Evolutionary conservation across 2,888 invertebrate species (phyloP).

Genomic region (Rhagonycha lutea): DNA sequence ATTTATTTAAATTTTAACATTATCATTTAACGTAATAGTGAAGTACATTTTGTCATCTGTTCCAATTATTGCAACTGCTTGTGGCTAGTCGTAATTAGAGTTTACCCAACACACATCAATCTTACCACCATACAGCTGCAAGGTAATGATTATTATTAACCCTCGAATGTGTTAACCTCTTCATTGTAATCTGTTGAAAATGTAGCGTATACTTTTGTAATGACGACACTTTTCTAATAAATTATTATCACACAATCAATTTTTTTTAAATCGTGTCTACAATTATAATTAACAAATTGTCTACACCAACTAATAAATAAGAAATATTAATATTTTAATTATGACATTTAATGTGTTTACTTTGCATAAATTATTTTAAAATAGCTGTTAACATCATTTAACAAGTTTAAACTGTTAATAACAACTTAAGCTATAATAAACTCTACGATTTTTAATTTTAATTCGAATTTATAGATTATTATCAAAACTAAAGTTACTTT

Average conservation of each 20-base stretch:
- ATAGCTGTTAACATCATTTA: not conserved
- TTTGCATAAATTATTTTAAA: not conserved
- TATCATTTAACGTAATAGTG: not conserved
- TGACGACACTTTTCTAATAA: slow-evolving; percentile 14
- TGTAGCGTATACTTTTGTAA: not conserved
- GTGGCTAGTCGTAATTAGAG: slow-evolving; percentile 38
- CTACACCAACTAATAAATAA: not conserved
- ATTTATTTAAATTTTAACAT: not conserved
- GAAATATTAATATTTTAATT: not conserved
- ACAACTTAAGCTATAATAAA: not conserved
- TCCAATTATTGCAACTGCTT: slow-evolving; percentile 20
- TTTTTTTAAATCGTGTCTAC: not conserved
- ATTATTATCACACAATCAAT: not conserved
- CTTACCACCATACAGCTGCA: slow-evolving; percentile 36
- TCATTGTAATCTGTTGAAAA: slow-evolving; percentile 14
- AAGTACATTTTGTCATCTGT: not conserved
- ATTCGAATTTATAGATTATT: not conserved
- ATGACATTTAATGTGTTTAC: not conserved
- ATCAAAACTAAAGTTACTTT: not conserved
- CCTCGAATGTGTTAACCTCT: slow-evolving; percentile 34
- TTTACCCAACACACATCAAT: slow-evolving; percentile 38
- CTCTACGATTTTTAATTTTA: not conserved
- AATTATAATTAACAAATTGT: not conserved
- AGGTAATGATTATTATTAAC: slow-evolving; percentile 38
- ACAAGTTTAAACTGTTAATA: not conserved